Percentiles rank a stretch among this genome's conserved stretches.
These are phyloP conservation scores for Propithecus coquereli DNA, from an alignment of 2,113 vertebrate species.

Conservation along the genomic window DNA sequence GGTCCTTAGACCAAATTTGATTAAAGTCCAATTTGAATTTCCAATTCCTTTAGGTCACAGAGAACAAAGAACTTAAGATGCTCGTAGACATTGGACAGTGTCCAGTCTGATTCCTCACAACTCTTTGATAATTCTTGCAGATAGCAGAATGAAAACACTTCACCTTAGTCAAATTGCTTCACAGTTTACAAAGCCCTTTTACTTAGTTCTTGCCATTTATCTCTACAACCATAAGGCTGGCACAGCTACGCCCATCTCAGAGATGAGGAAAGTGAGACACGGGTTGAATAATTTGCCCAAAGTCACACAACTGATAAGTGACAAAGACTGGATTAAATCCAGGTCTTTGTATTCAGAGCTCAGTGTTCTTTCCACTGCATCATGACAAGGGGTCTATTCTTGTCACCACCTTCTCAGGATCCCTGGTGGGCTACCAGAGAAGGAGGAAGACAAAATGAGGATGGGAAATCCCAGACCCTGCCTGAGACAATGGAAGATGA, in stretches of 20 bases:
- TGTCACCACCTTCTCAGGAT: not conserved
- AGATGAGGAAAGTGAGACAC: not conserved
- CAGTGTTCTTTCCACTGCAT: not conserved
- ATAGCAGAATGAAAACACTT: conserved; percentile 31
- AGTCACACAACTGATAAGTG: not conserved
- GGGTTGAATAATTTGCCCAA: not conserved
- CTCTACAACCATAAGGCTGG: not conserved
- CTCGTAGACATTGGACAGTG: not conserved
- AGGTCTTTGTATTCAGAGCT: not conserved
- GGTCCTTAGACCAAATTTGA: not conserved
- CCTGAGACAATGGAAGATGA: not conserved
- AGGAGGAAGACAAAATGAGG: not conserved
- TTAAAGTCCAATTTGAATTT: conserved; percentile 16
- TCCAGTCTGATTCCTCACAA: conserved; percentile 13
- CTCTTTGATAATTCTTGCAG: not conserved
- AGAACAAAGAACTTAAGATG: conserved; percentile 19
- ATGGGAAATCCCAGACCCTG: not conserved
- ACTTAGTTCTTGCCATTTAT: not conserved
- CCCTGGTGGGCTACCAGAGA: not conserved
- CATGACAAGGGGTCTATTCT: not conserved
- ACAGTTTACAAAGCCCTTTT: not conserved
- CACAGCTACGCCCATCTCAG: not conserved
- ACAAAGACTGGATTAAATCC: not conserved
- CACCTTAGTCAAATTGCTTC: not conserved
- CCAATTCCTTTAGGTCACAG: conserved; percentile 12